Evolutionary conservation across 35 echinoderm and acorn worm genomes (phyloP).

Genomic region (Ophiothrix spiculata): DNA sequence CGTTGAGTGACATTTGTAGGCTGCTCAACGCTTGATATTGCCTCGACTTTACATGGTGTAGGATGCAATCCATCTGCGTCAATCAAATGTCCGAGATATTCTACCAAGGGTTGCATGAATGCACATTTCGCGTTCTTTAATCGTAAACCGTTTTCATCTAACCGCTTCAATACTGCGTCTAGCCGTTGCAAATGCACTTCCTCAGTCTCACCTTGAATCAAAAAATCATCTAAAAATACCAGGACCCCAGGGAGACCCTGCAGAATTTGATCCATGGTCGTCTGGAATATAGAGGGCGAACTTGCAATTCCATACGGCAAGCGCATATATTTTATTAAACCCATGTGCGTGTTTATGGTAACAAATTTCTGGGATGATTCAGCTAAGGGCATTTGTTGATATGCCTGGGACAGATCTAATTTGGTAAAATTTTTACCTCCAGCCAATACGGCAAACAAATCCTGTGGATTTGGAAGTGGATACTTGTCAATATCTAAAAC

Average conservation of each 20-base stretch:
- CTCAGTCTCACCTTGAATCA: conserved; percentile 20
- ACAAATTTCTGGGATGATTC: conserved; percentile 34
- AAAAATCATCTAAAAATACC: conserved; percentile 36
- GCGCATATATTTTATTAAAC: conserved; percentile 34
- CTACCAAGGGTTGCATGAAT: conserved; percentile 17
- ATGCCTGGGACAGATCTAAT: conserved; percentile 47
- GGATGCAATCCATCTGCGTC: conserved; percentile 44
- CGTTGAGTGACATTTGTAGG: conserved; percentile 28
- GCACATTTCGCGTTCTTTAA: conserved; percentile 39
- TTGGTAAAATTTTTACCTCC: conserved; percentile 33
- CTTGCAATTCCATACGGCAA: conserved; percentile 34
- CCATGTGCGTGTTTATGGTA: conserved; percentile 52
- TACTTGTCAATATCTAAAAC: conserved; percentile 30
- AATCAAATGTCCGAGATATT: conserved; percentile 47
- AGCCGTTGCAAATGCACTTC: conserved; percentile 8
- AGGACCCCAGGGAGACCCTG: conserved; percentile 27
- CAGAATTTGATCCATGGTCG: conserved; percentile 24
- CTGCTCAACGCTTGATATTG: not conserved
- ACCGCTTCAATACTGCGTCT: not conserved
- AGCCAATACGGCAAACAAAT: conserved; percentile 21
- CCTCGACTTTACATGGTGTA: conserved; percentile 11
- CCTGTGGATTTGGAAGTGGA: too few species aligned
- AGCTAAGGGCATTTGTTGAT: conserved; percentile 39
- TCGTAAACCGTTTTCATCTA: conserved; percentile 23
- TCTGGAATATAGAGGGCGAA: conserved; percentile 43